These are phyloP conservation scores for Ptychobarbus kaznakovi DNA, from an alignment of 2,797 vertebrate genomes.

Conservation along the genomic window DNA sequence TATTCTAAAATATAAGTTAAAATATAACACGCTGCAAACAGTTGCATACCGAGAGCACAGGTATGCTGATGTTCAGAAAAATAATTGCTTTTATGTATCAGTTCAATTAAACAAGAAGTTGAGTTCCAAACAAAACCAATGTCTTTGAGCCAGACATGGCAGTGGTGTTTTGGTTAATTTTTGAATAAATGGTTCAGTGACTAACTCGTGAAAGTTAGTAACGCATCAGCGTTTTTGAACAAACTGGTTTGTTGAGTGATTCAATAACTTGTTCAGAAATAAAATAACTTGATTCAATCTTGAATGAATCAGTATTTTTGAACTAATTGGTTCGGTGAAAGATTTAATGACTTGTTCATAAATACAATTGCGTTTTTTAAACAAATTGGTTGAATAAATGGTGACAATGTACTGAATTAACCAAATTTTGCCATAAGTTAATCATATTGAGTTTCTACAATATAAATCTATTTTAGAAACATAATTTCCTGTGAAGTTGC, in stretches of 20 bases:
- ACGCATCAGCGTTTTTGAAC: background rate
- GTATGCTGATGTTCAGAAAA: background rate
- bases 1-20: background rate
- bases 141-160: background rate
- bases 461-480: too few species aligned
- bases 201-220: background rate
- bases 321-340: background rate
- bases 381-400: background rate
- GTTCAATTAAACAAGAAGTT: background rate
- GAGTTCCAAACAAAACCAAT: background rate
- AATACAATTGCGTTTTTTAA: background rate
- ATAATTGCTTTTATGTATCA: background rate
- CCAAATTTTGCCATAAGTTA: too few species aligned
- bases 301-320: background rate
- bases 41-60: background rate
- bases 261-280: background rate
- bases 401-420: background rate
- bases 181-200: background rate
- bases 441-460: too few species aligned
- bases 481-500: too few species aligned
- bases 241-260: background rate
- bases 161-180: background rate
- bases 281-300: background rate
- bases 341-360: background rate
- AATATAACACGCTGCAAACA: background rate